A percentile compares a stretch with the other conserved stretches of the same genome.
Conservation (phyloP, 2,113 vertebrate genomes). For the Nycticorax nycticorax region DNA sequence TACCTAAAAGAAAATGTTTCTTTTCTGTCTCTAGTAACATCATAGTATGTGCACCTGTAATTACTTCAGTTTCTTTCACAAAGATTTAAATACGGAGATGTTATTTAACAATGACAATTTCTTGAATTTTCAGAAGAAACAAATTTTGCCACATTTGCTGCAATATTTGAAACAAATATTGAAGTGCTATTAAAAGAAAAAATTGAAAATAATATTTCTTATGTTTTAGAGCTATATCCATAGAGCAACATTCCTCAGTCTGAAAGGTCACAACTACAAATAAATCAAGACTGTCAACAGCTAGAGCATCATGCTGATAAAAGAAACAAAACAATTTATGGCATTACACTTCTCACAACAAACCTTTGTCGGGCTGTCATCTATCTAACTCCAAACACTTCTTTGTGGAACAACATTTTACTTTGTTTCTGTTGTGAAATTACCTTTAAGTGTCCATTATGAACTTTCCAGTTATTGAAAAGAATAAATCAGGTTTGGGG, state of each 20-base stretch:
- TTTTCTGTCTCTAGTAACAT: not conserved
- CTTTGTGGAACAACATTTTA: not conserved
- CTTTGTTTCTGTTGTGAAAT: not conserved
- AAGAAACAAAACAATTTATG: not conserved
- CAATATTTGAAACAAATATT: not conserved
- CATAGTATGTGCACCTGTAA: not conserved
- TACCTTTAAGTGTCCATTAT: not conserved
- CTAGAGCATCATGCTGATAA: not conserved
- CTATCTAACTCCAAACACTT: not conserved
- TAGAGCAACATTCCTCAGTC: not conserved
- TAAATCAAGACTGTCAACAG: not conserved
- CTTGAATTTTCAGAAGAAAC: not conserved
- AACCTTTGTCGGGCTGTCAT: not conserved
- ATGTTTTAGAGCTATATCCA: not conserved
- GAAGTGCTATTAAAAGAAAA: not conserved
- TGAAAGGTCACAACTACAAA: conserved; percentile 1
- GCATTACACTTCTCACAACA: not conserved
- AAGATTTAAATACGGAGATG: not conserved
- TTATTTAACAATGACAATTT: not conserved
- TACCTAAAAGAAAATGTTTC: not conserved
- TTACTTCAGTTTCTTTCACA: not conserved
- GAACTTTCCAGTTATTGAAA: not conserved
- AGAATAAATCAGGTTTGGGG: not conserved
- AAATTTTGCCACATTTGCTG: not conserved
- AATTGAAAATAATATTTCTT: not conserved